Base-by-base conservation (phyloP, 1,140 invertebrate genomes). In the Aphelinus certus region DNA sequence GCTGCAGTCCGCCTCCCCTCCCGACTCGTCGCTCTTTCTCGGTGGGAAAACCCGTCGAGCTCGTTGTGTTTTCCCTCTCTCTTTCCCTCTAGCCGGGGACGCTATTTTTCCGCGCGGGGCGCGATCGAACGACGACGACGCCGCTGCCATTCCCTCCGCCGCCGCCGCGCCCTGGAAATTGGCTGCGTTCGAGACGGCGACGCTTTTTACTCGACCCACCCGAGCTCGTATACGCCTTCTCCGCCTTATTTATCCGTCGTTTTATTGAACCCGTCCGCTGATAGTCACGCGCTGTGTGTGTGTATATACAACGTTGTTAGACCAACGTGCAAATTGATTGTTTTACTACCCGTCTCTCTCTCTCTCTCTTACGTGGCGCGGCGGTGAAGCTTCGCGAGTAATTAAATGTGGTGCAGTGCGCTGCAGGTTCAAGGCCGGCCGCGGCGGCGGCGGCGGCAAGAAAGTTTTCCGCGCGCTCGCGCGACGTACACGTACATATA, bases 71-170 rank as follows among this genome's bases (percentile, higher is more conserved):
- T 63, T 56, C 62, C 43, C 60, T 2, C 49, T 57, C 61, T 48
- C 7, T 49, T 55, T 9, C 48, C 42, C 53, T 7, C 55, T 48
- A 60, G 55, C 42, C 7, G n/a, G 26, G 26, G 26, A 26, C 26
- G 61, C 46, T 71, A 71, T 67, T 75, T 71, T 73, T 80, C 72
- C 56, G 57, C 62, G 45, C 57, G 56, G 7, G 46, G 49, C 43
- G 48, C 49, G 65, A 68, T 68, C 62, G 60, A 67, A 68, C 73
- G 58, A 75, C 56, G 65, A 42, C 43, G 45, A 47, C 9, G 51
- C 48, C 9, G 5, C 61, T 43, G 3, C 3, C 46, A 47, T 7
- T 7, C 45, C 26, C 58, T 26, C 42, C 26, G 58, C 10, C 61
- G 48, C 48, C 42, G 61, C 58, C 7, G 61, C 26, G 26, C 26